Conservation (phyloP, 2,113 vertebrate species). For the Microcebus lehilahytsara region DNA sequence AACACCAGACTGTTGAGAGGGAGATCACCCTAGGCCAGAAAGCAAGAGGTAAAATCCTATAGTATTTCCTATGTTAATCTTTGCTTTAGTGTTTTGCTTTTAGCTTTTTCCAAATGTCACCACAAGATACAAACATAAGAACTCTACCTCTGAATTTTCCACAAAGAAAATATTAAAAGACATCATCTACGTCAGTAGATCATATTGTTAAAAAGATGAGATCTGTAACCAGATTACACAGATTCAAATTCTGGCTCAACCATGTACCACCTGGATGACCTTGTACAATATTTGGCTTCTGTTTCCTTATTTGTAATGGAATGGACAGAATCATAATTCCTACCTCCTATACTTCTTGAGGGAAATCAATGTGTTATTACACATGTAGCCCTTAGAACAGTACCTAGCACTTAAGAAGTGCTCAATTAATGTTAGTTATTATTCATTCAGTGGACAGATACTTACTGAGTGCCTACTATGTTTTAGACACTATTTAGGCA, state of each 20-base stretch:
- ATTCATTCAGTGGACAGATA: background rate
- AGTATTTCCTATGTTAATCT: background rate
- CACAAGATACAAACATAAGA: background rate
- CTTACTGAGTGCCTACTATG: background rate
- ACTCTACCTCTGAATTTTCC: background rate
- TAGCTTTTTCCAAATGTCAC: slow-evolving; percentile 51
- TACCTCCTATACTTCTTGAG: background rate
- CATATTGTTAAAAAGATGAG: background rate
- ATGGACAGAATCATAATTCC: background rate
- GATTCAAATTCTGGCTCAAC: slow-evolving; percentile 4
- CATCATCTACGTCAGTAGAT: background rate
- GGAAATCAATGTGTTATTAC: background rate
- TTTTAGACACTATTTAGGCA: background rate
- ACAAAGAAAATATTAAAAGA: background rate
- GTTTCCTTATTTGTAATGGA: background rate
- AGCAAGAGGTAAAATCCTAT: background rate
- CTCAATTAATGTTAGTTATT: background rate
- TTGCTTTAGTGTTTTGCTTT: slow-evolving; percentile 33
- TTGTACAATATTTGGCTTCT: background rate
- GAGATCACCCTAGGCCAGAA: background rate
- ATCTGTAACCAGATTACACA: background rate
- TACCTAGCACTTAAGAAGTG: background rate
- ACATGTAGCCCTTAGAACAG: background rate
- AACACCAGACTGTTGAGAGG: background rate
- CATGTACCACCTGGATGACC: background rate